phyloP scores from a whole-genome alignment of 2,888 invertebrate genomes.

The Hedychridium roseum region DNA sequence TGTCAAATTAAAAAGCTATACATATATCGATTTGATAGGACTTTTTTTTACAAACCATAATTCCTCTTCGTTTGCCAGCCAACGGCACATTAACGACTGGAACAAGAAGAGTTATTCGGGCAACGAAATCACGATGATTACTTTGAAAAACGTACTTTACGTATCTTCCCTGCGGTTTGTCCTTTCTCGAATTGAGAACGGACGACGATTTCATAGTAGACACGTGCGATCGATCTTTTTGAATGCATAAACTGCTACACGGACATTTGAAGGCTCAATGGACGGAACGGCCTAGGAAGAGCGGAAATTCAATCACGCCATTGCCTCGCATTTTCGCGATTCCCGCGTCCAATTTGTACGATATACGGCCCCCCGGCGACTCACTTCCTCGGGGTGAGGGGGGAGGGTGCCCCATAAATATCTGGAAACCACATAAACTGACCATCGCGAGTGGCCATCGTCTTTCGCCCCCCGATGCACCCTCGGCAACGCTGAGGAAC shows the following conservation, averaged over 20 bases:
- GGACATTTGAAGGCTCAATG: slow-evolving; percentile 13
- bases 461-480: slow-evolving; percentile 24
- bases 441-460: slow-evolving; percentile 34
- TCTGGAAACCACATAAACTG: slow-evolving; percentile 45
- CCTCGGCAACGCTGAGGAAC: slow-evolving; percentile 18
- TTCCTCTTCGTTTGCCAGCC: too few relatives aligned
- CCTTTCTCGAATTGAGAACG: slow-evolving; percentile 6
- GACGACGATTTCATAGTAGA: too few relatives aligned
- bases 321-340: slow-evolving; percentile 41
- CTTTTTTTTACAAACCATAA: too few relatives aligned
- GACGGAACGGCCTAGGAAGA: slow-evolving; percentile 6
- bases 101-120: too few relatives aligned
- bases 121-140: too few relatives aligned
- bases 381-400: slow-evolving; percentile 11
- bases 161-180: too few relatives aligned
- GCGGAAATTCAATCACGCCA: slow-evolving; percentile 43
- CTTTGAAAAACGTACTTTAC: too few relatives aligned
- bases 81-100: too few relatives aligned
- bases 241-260: slow-evolving; percentile 10
- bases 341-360: slow-evolving; percentile 47
- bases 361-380: slow-evolving; percentile 31
- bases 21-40: too few relatives aligned
- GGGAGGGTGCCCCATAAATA: slow-evolving; percentile 39
- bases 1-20: too few relatives aligned
- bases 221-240: slow-evolving; percentile 2